Percentiles rank a stretch among this genome's conserved stretches.
Evolutionary conservation across 2,888 invertebrate genomes (phyloP).

Genomic region (Oxytorus armatus): DNA sequence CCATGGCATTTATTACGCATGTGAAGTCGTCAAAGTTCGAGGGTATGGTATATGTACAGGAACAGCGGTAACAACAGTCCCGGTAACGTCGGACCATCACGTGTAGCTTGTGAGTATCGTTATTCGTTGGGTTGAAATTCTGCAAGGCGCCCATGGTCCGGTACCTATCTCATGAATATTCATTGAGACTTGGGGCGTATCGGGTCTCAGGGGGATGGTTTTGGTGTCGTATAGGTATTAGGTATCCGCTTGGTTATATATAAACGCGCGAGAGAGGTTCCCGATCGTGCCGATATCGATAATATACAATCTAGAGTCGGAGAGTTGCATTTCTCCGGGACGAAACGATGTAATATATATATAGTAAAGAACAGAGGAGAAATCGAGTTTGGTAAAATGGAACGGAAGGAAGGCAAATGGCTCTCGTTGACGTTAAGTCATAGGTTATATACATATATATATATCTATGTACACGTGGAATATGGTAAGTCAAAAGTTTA

Average conservation of each 20-base stretch:
- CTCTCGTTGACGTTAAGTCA: constrained; percentile 54
- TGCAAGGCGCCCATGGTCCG: constrained; percentile 46
- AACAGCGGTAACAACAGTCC: constrained; percentile 47
- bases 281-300: constrained; percentile 70
- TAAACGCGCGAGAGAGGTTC: constrained; percentile 26
- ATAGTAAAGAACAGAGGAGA: constrained; percentile 28
- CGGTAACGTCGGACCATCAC: constrained; percentile 34
- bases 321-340: constrained; percentile 39
- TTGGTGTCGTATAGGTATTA: constrained; percentile 57
- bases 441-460: constrained; percentile 3
- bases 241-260: constrained; percentile 48
- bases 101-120: constrained; percentile 43
- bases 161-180: constrained; percentile 67
- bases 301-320: constrained; percentile 40
- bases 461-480: constrained; percentile 30
- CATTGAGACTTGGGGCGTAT: constrained; percentile 61
- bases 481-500: constrained; percentile 64
- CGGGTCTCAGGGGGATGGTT: constrained; percentile 27
- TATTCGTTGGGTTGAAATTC: constrained; percentile 42
- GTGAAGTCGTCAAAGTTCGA: constrained; percentile 53
- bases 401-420: constrained; percentile 61
- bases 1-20: constrained; percentile 31
- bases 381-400: constrained; percentile 54
- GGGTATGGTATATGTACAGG: constrained; percentile 52
- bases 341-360: constrained; percentile 9